These are phyloP conservation scores for Montipora efflorescens DNA, from an alignment of 64 coral and sea anemone species.

Conservation along the genomic window DNA sequence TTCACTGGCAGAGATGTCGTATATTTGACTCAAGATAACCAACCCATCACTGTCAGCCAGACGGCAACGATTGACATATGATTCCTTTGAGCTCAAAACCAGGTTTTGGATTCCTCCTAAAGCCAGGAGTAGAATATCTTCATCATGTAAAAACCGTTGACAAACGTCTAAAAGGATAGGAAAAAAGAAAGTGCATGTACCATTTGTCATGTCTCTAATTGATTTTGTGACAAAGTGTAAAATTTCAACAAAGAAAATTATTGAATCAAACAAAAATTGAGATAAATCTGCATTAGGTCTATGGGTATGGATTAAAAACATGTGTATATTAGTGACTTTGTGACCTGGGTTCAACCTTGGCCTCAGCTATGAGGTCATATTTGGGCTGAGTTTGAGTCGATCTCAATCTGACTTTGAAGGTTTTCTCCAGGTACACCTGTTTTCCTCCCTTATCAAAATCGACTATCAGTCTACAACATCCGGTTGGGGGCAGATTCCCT, in stretches of 20 bases:
- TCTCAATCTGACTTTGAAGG: too few relatives aligned
- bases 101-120: slow-evolving; percentile 81
- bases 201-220: too few relatives aligned
- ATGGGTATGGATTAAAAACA: too few relatives aligned
- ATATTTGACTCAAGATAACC: slow-evolving; percentile 57
- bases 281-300: neutral
- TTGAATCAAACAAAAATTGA: neutral
- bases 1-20: slow-evolving; percentile 49
- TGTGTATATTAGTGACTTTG: too few relatives aligned
- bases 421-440: too few relatives aligned
- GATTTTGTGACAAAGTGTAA: neutral
- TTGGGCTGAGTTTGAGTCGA: too few relatives aligned
- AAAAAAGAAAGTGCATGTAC: too few relatives aligned
- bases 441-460: too few relatives aligned
- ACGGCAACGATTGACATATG: slow-evolving; percentile 76
- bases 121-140: slow-evolving; percentile 71
- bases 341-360: too few relatives aligned
- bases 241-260: slow-evolving; percentile 22
- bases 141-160: slow-evolving; percentile 59
- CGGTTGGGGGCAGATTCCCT: too few relatives aligned
- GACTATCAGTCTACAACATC: too few relatives aligned
- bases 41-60: slow-evolving; percentile 72
- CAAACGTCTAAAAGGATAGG: slow-evolving; percentile 62
- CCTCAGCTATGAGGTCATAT: too few relatives aligned
- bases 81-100: slow-evolving; percentile 24